Base-by-base conservation (phyloP, 2,888 invertebrate species). In the Epinotia ramella region DNA sequence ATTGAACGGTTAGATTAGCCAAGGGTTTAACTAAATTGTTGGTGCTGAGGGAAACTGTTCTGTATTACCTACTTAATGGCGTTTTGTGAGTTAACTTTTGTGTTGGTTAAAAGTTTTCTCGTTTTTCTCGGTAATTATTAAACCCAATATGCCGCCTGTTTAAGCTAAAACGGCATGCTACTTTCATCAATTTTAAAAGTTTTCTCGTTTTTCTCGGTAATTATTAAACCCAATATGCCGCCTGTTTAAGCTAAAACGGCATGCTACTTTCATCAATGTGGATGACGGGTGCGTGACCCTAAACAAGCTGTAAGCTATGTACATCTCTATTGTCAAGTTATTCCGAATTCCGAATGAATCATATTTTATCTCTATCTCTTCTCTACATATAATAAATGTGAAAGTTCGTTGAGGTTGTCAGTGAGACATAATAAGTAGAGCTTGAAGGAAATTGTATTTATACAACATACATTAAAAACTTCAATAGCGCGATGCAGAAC, bases 11-110 rank as follows among this genome's bases (percentile, higher is more conserved):
- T 53, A 53, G 67, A 57, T 73, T 73, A 73, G 69, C 64, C 64
- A 59, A 69, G 49, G 44, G 73, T 69, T 74, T 69, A 68, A 44
- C 69, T 68, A 69, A 74, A 74, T 74, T 74, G 73, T 69, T 20
- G 57, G 73, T 73, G 66, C 46, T 60, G 59, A 72, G 18, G 64
- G 69, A 46, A 64, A 69, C 57, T 63, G 64, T 69, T 64, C 64
- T 69, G 24, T 40, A 40, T 6, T 59, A 59, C 63, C 5, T 63
- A 63, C 68, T 62, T 73, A 59, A 74, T 74, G 57, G 64, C 56
- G 69, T 57, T 74, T 73, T 73, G 49, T 62, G 62, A 62, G 40
- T 9, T 40, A 40, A 40, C 9, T 65, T 65, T 20, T 64, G 46
- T 20, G 16, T 44, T 53, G 12, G 66, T 16, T 24, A 40, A 64